A percentile compares a stretch with the other conserved stretches of the same genome.
These are phyloP conservation scores for Acanthosepion lycidas DNA, from an alignment of 2,888 invertebrate genomes.

Conservation along the genomic window DNA sequence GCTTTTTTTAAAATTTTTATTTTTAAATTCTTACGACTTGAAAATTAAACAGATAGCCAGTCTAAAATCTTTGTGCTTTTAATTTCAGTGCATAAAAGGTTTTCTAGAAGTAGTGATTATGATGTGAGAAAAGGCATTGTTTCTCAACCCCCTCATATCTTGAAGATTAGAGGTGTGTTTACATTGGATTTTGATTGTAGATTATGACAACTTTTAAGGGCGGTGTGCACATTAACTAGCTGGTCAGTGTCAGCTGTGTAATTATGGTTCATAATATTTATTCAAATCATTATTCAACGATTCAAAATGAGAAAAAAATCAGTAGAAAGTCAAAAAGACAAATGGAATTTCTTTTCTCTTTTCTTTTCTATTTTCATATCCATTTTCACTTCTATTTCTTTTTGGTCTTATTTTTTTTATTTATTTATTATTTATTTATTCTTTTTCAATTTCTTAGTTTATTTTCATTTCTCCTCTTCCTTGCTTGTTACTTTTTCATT, in stretches of 20 bases:
- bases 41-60: background rate
- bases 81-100: background rate
- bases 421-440: too few species aligned
- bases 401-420: too few species aligned
- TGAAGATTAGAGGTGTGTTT: background rate
- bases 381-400: too few species aligned
- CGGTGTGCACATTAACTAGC: background rate
- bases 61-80: constrained; percentile 11
- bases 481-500: background rate
- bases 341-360: too few species aligned
- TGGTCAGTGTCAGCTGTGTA: background rate
- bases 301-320: background rate
- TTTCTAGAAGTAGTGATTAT: background rate
- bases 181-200: background rate
- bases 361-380: too few species aligned
- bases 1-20: too few species aligned
- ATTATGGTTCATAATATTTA: background rate
- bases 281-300: background rate
- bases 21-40: too few species aligned
- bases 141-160: background rate
- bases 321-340: background rate
- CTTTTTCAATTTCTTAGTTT: too few species aligned
- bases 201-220: constrained; percentile 33
- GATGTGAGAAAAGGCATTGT: background rate
- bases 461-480: too few species aligned